These are phyloP conservation scores for Vesta saturnalis DNA, from an alignment of 2,888 invertebrate genomes.

Conservation along the genomic window DNA sequence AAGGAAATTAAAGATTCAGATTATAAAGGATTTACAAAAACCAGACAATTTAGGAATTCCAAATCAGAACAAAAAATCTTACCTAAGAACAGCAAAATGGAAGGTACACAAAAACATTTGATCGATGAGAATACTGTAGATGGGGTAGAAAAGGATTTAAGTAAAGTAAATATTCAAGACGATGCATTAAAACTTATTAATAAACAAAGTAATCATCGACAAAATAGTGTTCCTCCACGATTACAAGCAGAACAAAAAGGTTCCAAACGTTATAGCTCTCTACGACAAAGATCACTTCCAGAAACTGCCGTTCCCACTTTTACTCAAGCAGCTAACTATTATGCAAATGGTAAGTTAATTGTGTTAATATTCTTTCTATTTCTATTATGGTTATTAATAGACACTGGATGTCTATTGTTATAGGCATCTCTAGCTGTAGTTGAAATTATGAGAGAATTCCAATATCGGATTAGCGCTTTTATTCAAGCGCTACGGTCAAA, in stretches of 20 bases:
- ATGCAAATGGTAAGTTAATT: conserved; percentile 51
- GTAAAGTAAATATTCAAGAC: conserved; percentile 54
- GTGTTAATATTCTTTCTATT: conserved; percentile 4
- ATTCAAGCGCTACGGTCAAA: too few species aligned
- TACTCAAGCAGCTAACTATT: conserved; percentile 54
- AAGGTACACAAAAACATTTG: conserved; percentile 53
- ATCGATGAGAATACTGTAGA: conserved; percentile 46
- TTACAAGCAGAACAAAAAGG: conserved; percentile 61
- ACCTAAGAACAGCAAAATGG: conserved; percentile 36
- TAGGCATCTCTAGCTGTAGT: too few species aligned
- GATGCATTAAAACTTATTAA: conserved; percentile 40
- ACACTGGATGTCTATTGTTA: too few species aligned
- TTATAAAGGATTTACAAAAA: conserved; percentile 58
- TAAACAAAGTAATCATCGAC: conserved; percentile 48
- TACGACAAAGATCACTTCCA: conserved; percentile 69
- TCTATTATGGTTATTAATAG: too few species aligned
- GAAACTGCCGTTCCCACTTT: conserved; percentile 62
- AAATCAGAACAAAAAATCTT: conserved; percentile 49
- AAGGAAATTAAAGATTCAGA: conserved; percentile 58
- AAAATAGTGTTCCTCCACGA: conserved; percentile 59
- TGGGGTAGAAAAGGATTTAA: conserved; percentile 56
- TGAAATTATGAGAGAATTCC: too few species aligned
- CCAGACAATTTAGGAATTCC: conserved; percentile 50
- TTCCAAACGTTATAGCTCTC: conserved; percentile 67
- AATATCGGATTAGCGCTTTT: too few species aligned